Evolutionary conservation across 2,113 vertebrate species (phyloP), one percentile per base, ranked within the genome.

Genomic region (Hyperopisus bebe): DNA sequence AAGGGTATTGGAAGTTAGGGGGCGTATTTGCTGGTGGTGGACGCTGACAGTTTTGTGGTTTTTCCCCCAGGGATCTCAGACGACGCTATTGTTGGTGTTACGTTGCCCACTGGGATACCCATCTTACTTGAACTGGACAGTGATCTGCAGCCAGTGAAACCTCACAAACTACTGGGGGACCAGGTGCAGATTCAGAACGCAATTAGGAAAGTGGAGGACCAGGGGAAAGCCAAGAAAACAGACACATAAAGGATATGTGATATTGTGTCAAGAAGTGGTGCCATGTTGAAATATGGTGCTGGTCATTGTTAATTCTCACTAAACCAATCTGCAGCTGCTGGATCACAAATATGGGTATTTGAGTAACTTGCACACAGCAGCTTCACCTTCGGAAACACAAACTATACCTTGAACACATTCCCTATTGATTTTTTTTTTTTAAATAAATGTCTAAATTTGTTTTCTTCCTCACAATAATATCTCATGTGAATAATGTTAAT

Each of bases 141-240:
- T 90, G 96, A 97, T 91, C 97, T 99, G 70, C 95, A 3, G 11
- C 94, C 97, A 0, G 88, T 98, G 90, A 97, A 97, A 86, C 97
- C 96, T 44, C 97, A 98, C 66, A 94, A 95, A 93, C 98, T 99
- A 55, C 92, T 99, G 89, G 98, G 98, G 44, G 96, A 99, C 93
- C 98, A 98, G 91, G 96, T 95, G 82, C 98, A 97, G 77, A 99
- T 99, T 92, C 96, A 97, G 90, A 97, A 96, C 17, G 98, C 98
- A 87, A 99, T 99, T 94, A 98, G 97, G 93, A 99, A 98, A 94
- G 98, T 99, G 90, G 98, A 99, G 90, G 97, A 99, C 94, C 98
- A 99, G 95, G 98, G 98, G 86, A 99, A 98, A 95, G 98, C 96
- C 27, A 46, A 24, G 55, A 44, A 85, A 51, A 19, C 39, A 47